These are phyloP conservation scores for Mesorhabditis spiculigera DNA, from an alignment of 2,888 invertebrate species.

Conservation along the genomic window DNA sequence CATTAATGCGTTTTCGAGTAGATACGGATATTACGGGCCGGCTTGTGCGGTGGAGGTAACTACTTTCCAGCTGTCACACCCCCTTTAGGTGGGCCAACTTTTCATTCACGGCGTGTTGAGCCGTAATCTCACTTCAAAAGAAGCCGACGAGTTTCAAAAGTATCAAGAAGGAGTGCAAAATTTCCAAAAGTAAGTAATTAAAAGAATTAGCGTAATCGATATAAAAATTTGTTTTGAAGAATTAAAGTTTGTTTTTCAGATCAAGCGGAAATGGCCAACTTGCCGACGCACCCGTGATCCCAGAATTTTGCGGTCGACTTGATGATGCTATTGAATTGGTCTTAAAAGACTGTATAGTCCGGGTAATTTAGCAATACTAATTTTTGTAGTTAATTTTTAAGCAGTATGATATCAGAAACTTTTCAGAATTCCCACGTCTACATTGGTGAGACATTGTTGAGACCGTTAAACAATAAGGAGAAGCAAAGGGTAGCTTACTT, in stretches of 20 bases:
- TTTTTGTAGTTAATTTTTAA: slow-evolving; percentile 12
- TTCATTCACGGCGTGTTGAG: slow-evolving; percentile 33
- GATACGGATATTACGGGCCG: slow-evolving; percentile 62
- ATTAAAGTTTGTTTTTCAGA: background rate
- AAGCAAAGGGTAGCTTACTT: slow-evolving; percentile 23
- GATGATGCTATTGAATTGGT: slow-evolving; percentile 38
- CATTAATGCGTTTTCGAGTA: slow-evolving; percentile 1
- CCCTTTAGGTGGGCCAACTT: slow-evolving; percentile 28
- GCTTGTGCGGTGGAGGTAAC: slow-evolving; percentile 37
- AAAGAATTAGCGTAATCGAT: no score
- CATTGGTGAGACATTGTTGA: slow-evolving; percentile 29
- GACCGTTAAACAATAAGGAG: slow-evolving; percentile 32
- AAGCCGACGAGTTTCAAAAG: slow-evolving; percentile 22
- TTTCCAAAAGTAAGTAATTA: slow-evolving; percentile 26
- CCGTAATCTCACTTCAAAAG: slow-evolving; percentile 23
- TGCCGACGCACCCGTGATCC: slow-evolving; percentile 26
- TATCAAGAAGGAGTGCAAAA: slow-evolving; percentile 26
- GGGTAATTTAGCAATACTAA: slow-evolving; percentile 18
- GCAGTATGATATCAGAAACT: background rate
- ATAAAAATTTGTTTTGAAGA: no score
- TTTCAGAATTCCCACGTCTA: slow-evolving; percentile 36
- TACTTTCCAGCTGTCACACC: background rate
- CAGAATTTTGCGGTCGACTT: slow-evolving; percentile 31
- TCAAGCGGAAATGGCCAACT: slow-evolving; percentile 1
- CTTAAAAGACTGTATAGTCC: slow-evolving; percentile 29